phyloP scores from a whole-genome alignment of 2,113 vertebrate genomes.

The Agapornis roseicollis region DNA sequence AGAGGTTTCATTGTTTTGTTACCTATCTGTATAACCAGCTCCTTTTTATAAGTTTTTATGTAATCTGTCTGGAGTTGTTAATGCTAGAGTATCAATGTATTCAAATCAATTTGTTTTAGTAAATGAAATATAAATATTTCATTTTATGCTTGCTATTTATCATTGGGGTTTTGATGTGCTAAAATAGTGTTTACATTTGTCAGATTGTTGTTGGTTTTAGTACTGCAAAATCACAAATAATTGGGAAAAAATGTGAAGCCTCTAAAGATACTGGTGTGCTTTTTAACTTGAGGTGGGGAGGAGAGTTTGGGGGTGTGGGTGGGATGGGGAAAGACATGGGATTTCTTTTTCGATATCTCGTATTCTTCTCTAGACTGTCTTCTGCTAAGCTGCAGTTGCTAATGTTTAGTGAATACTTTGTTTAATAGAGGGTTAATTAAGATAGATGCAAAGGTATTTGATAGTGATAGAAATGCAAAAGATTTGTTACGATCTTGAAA shows the following conservation, averaged over 20 bases:
- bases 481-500: background rate
- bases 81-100: background rate
- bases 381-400: background rate
- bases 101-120: background rate
- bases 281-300: background rate
- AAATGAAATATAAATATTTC: background rate
- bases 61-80: background rate
- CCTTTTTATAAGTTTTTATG: background rate
- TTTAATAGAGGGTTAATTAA: background rate
- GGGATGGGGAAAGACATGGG: background rate
- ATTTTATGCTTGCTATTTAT: background rate
- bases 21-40: background rate
- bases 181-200: background rate
- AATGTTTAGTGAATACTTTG: background rate
- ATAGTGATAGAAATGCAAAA: background rate
- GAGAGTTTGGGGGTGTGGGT: too few species aligned
- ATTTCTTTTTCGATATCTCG: slow-evolving; percentile 14
- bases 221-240: too few species aligned
- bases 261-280: background rate
- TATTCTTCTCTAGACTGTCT: background rate
- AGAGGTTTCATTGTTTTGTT: background rate
- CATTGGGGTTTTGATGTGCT: background rate
- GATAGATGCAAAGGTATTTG: background rate
- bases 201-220: too few species aligned
- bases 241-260: background rate